Conservation (phyloP, 2,113 vertebrate species). For the Athene noctua region DNA sequence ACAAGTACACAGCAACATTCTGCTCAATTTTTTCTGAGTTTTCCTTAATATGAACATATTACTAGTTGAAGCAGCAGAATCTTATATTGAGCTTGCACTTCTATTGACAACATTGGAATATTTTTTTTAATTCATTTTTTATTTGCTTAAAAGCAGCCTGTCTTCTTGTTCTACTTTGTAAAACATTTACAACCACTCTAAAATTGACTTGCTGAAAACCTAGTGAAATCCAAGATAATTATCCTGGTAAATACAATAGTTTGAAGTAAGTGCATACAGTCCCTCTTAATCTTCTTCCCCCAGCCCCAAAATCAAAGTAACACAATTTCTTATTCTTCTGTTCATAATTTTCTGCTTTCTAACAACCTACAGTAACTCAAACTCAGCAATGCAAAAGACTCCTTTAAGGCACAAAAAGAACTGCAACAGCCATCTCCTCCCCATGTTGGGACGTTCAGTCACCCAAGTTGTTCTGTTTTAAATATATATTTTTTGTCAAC, state of each 20-base stretch:
- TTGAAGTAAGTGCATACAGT: conserved; percentile 7
- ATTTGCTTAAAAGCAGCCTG: not conserved
- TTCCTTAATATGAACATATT: not conserved
- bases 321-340: not conserved
- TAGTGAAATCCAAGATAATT: conserved; percentile 18
- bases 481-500: conserved; percentile 21
- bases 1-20: not conserved
- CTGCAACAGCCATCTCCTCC: not conserved
- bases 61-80: not conserved
- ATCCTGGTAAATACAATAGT: not conserved
- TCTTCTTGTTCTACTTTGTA: not conserved
- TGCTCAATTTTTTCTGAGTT: not conserved
- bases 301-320: not conserved
- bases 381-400: conserved; percentile 39
- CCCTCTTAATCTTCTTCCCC: not conserved
- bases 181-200: conserved; percentile 65
- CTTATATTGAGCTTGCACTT: not conserved
- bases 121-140: not conserved
- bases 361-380: conserved; percentile 27
- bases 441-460: not conserved
- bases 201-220: not conserved
- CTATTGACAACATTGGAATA: not conserved
- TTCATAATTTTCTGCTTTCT: conserved; percentile 28
- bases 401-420: not conserved
- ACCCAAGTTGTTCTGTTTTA: conserved; percentile 32